Percentiles rank a stretch among this genome's conserved stretches.
phyloP scores from a whole-genome alignment of 2,888 invertebrate species.

The Xestoiulus laeticollis region DNA sequence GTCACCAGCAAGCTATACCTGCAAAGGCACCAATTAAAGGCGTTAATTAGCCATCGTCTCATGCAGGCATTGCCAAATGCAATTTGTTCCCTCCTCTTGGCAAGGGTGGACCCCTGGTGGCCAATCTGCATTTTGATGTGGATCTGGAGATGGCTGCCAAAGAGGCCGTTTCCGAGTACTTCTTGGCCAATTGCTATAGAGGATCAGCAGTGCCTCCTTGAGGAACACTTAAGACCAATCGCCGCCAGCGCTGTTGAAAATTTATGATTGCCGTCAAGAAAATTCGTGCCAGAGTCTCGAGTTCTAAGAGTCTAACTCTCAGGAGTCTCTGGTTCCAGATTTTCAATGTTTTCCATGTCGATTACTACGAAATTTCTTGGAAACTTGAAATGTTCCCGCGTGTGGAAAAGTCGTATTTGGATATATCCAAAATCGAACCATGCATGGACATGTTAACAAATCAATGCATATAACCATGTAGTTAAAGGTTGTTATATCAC shows the following conservation, averaged over 20 bases:
- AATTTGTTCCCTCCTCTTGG: not conserved
- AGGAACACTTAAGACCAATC: not conserved
- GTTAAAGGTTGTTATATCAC: too few relatives aligned
- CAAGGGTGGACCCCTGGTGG: not conserved
- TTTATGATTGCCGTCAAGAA: conserved; percentile 10
- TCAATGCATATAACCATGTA: too few relatives aligned
- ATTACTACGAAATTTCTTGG: not conserved
- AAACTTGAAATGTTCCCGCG: not conserved
- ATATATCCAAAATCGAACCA: too few relatives aligned
- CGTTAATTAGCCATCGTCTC: conserved; percentile 39
- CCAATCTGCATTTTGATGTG: not conserved
- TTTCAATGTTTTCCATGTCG: not conserved
- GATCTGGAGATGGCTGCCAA: not conserved
- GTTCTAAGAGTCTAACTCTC: not conserved
- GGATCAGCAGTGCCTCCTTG: not conserved
- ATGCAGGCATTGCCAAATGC: not conserved
- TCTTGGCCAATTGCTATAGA: not conserved
- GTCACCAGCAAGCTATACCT: conserved; percentile 61
- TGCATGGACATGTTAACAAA: too few relatives aligned
- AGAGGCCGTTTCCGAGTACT: not conserved
- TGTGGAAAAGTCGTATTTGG: not conserved
- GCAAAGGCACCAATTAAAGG: conserved; percentile 54
- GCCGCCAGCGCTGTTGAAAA: not conserved
- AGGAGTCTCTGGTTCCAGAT: not conserved
- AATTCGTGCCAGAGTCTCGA: not conserved